A percentile compares a stretch with the other conserved stretches of the same genome.
Evolutionary conservation across 2,797 vertebrate species (phyloP).

Genomic region (Xenentodon cancila): DNA sequence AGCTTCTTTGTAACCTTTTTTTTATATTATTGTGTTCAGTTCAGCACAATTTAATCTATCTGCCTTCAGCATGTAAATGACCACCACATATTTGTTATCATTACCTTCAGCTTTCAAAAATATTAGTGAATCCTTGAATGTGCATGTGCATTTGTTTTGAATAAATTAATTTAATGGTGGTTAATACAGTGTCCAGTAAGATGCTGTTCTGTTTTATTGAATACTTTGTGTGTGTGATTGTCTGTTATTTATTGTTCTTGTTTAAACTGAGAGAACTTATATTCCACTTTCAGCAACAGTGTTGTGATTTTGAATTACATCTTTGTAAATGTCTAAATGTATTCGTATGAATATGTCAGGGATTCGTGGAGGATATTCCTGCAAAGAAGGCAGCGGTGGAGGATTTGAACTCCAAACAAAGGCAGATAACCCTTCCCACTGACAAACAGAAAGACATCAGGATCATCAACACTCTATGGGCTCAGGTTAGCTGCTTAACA

Average conservation of each 20-base stretch:
- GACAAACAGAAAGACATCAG: slow-evolving; percentile 88
- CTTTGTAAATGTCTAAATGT: slow-evolving; percentile 14
- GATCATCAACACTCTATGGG: slow-evolving; percentile 87
- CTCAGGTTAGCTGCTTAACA: slow-evolving; percentile 84
- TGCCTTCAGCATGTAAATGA: no score
- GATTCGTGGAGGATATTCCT: slow-evolving; percentile 85
- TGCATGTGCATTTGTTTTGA: no score
- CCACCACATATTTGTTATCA: no score
- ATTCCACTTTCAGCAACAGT: not conserved
- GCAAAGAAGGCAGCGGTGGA: slow-evolving; percentile 85
- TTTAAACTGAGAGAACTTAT: no score
- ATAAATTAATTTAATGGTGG: no score
- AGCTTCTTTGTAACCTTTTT: no score
- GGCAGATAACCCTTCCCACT: slow-evolving; percentile 82
- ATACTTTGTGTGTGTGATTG: not conserved
- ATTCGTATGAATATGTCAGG: slow-evolving; percentile 74
- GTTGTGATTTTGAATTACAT: not conserved
- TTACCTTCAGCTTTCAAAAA: no score
- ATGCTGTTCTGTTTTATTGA: not conserved
- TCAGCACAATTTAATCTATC: no score
- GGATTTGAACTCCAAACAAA: slow-evolving; percentile 86
- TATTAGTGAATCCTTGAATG: no score
- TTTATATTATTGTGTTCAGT: no score
- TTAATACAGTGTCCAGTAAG: no score
- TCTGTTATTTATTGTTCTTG: not conserved